Evolutionary conservation across 2,888 invertebrate species (phyloP), one percentile per base, ranked within the genome.

Genomic region (Tubulanus polymorphus): DNA sequence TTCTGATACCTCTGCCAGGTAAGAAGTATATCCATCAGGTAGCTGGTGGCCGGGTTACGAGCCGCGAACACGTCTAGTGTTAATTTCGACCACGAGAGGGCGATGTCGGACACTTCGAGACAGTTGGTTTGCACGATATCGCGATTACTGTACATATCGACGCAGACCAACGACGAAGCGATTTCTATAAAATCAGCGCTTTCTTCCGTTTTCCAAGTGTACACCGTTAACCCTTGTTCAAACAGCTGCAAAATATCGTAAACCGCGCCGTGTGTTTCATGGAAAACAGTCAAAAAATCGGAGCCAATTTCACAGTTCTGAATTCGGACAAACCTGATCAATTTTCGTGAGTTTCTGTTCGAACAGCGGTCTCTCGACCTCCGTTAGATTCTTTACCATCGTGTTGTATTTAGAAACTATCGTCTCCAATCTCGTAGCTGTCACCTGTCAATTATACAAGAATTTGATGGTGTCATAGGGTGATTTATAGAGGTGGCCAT

Each of bases 151-250:
- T 74, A 72, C 3, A 78, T 69, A 55, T 78, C 78, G 25, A 71
- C 52, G 59, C 75, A 76, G 10, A 79, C 75, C 3, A 79, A 65
- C 1, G 75, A 68, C 63, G 72, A 72, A 28, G 76, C 75, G 41
- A 69, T 68, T 62, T 79, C 79, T 26, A 79, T 76, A 59, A 76
- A 79, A 63, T 79, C 79, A 15, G 69, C 70, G 18, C 73, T 73
- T 55, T 79, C 77, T 55, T 74, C 73, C 64, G 74, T 76, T 53
- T 72, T 72, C 79, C 79, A 79, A 6, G 75, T 78, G 53, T 65
- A 71, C 45, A 70, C 67, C 50, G 70, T 66, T 25, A 76, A 61
- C 18, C 78, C 78, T 62, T 75, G 69, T 37, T 75, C 73, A 62
- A 78, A 68, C 53, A 78, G 56, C 78, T 78, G 66, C 15, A 58